These are phyloP conservation scores for Acrossocheilus fasciatus DNA, from an alignment of 2,797 vertebrate genomes.

Conservation along the genomic window DNA sequence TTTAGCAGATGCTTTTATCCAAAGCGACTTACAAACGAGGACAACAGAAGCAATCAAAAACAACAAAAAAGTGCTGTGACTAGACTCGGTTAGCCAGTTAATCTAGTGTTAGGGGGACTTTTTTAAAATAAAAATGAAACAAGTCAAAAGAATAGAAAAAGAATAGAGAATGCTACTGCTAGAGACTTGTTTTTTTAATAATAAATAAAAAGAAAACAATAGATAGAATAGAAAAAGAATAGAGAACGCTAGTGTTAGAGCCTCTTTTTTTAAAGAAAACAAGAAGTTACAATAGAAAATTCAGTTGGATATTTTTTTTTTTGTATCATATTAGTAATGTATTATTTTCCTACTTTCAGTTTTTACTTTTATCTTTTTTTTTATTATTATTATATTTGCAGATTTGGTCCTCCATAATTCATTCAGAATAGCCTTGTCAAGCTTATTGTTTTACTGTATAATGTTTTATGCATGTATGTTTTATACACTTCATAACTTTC, in stretches of 20 bases:
- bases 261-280: background rate
- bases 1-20: background rate
- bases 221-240: background rate
- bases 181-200: background rate
- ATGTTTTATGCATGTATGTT: background rate
- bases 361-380: background rate
- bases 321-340: background rate
- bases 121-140: background rate
- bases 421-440: background rate
- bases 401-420: background rate
- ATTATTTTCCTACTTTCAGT: background rate
- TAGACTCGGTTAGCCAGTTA: background rate
- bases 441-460: background rate
- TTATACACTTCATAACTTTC: constrained; percentile 1
- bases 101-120: background rate
- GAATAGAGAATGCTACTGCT: background rate
- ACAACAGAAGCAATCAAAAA: background rate
- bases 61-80: background rate
- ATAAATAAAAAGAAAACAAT: background rate
- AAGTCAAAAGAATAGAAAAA: background rate
- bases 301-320: background rate
- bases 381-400: background rate
- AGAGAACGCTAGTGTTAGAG: background rate
- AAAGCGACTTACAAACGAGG: background rate
- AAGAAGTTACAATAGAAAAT: background rate